These are phyloP conservation scores for Scophthalmus maximus DNA, from an alignment of 2,113 vertebrate genomes.

Conservation along the genomic window DNA sequence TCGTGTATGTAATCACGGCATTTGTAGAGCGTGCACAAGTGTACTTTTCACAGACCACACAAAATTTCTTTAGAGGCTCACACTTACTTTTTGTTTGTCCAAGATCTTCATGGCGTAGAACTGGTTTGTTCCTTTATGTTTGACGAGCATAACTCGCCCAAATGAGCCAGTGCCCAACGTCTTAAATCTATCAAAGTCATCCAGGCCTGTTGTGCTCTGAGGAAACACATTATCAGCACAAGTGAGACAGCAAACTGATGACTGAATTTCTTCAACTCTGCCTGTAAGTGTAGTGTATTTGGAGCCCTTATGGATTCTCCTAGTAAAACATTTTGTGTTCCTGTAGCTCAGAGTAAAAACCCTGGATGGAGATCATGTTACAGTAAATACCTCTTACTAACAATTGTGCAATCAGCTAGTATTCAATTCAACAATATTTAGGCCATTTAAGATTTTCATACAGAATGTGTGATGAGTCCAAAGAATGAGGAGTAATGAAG, in stretches of 20 bases:
- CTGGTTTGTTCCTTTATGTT: slow-evolving; percentile 96
- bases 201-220: slow-evolving; percentile 94
- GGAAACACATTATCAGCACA: slow-evolving; percentile 37
- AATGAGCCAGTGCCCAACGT: slow-evolving; percentile 98
- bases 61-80: not conserved
- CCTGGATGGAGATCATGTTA: slow-evolving; percentile 1
- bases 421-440: slow-evolving; percentile 20
- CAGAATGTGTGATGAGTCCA: not conserved
- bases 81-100: slow-evolving; percentile 98
- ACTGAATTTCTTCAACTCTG: not conserved
- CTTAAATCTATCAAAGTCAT: slow-evolving; percentile 98
- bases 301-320: not conserved
- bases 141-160: slow-evolving; percentile 98
- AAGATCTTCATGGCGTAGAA: slow-evolving; percentile 99
- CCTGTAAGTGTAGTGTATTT: not conserved
- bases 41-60: not conserved
- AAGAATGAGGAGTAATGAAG: not conserved
- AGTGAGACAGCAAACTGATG: slow-evolving; percentile 4
- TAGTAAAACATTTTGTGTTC: not conserved
- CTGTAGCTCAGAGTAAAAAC: slow-evolving; percentile 10
- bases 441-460: not conserved
- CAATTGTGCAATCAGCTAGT: slow-evolving; percentile 13
- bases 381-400: not conserved
- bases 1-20: not conserved
- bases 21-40: slow-evolving; percentile 2